These are phyloP conservation scores for Dynastes maya DNA, from an alignment of 2,888 invertebrate species.

Conservation along the genomic window DNA sequence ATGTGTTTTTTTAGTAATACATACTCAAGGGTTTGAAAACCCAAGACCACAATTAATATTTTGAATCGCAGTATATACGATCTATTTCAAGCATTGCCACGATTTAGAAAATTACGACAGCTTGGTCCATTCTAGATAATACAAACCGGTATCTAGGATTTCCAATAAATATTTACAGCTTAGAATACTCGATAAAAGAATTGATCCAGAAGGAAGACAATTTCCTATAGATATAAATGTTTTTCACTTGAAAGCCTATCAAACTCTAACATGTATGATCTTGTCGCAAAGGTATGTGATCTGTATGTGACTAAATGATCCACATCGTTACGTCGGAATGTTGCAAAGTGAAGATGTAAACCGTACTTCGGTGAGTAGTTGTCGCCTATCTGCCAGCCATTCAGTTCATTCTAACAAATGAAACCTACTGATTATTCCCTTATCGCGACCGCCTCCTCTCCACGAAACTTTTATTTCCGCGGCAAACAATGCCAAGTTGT, in stretches of 20 bases:
- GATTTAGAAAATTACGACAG: too few species aligned
- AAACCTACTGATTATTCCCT: conserved; percentile 57
- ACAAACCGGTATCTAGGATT: too few species aligned
- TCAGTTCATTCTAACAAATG: conserved; percentile 60
- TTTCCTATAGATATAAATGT: too few species aligned
- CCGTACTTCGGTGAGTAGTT: conserved; percentile 52
- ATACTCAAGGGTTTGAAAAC: too few species aligned
- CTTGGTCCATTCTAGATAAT: too few species aligned
- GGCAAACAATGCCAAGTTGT: conserved; percentile 6
- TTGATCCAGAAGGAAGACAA: too few species aligned
- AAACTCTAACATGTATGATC: background rate
- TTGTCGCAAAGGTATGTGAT: background rate
- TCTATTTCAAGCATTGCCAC: too few species aligned
- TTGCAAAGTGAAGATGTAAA: conserved; percentile 57
- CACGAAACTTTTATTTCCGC: conserved; percentile 31
- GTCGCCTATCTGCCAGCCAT: conserved; percentile 60
- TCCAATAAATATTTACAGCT: too few species aligned
- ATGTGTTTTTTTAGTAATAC: too few species aligned
- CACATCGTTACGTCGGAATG: conserved; percentile 47
- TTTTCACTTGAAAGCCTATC: background rate
- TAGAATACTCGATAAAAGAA: too few species aligned
- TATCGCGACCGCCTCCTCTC: conserved; percentile 52
- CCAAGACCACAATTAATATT: too few species aligned
- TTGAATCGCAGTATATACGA: too few species aligned
- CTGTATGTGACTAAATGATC: conserved; percentile 10